Conservation (phyloP, 2,797 vertebrate species). For the Microcaecilia unicolor region DNA sequence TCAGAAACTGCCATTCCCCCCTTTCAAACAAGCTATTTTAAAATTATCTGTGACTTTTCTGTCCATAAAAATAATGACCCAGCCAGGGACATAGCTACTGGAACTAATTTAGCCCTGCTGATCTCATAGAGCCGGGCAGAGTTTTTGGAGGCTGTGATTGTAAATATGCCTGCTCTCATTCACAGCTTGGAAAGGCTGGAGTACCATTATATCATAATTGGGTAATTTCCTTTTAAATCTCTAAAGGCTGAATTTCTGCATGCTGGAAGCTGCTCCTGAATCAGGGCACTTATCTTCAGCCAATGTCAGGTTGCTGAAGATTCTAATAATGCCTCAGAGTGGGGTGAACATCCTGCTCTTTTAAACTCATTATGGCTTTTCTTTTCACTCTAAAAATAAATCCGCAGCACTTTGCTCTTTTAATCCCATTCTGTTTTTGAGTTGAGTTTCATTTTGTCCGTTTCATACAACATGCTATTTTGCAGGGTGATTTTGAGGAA, state of each 20-base stretch:
- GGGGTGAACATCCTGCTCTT: conserved; percentile 3
- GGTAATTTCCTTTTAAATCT: conserved; percentile 41
- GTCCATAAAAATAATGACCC: too few species aligned
- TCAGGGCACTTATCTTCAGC: conserved; percentile 1
- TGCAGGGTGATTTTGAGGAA: too few species aligned
- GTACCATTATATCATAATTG: conserved; percentile 36
- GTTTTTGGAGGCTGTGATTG: conserved; percentile 27
- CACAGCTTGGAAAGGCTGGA: conserved; percentile 27
- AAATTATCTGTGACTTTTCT: too few species aligned
- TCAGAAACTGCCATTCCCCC: too few species aligned
- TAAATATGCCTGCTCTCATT: conserved; percentile 40
- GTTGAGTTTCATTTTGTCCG: too few species aligned
- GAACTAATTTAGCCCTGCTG: conserved; percentile 26
- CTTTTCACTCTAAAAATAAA: conserved; percentile 10
- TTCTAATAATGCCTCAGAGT: not conserved
- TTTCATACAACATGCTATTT: too few species aligned
- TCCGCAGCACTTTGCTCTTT: not conserved
- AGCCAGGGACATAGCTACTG: conserved; percentile 21
- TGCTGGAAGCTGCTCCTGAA: not conserved
- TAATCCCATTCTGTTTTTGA: conserved; percentile 3
- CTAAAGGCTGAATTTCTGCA: conserved; percentile 13
- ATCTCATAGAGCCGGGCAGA: conserved; percentile 33
- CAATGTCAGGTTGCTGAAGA: conserved; percentile 15
- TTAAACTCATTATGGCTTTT: conserved; percentile 4
- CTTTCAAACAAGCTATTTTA: too few species aligned